These are phyloP conservation scores for Ochropleura leucogaster DNA, from an alignment of 2,888 invertebrate species.

Conservation along the genomic window DNA sequence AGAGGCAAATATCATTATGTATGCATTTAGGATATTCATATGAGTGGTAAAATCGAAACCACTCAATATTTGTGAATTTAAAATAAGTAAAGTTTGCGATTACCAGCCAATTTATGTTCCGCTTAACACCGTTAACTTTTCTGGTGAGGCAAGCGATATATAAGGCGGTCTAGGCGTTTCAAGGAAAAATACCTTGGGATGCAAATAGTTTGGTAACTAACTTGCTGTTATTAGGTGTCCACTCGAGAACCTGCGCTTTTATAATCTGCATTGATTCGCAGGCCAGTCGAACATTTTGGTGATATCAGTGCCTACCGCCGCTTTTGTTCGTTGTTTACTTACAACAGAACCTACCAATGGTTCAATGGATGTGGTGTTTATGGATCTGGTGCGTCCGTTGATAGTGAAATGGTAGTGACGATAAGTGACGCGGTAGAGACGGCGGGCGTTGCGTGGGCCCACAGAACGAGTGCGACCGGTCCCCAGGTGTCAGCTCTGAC, in stretches of 20 bases:
- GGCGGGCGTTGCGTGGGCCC: constrained; percentile 85
- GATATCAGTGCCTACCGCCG: constrained; percentile 59
- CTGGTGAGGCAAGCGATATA: constrained; percentile 73
- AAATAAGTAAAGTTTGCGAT: constrained; percentile 47
- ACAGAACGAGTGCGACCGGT: constrained; percentile 88
- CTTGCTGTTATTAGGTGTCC: constrained; percentile 80
- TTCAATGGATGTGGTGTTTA: constrained; percentile 53
- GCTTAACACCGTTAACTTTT: constrained; percentile 71
- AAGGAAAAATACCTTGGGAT: constrained; percentile 84
- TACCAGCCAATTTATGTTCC: constrained; percentile 64
- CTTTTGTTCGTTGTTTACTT: not conserved
- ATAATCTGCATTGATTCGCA: constrained; percentile 66
- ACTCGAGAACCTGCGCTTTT: constrained; percentile 77
- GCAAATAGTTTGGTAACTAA: constrained; percentile 84
- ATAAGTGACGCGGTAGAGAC: constrained; percentile 72
- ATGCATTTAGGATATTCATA: not conserved
- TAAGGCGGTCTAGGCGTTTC: constrained; percentile 74
- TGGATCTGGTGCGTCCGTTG: not conserved
- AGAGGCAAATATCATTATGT: not conserved
- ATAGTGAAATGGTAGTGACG: constrained; percentile 49
- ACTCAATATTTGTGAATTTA: constrained; percentile 13
- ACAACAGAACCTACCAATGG: not conserved
- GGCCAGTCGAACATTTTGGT: constrained; percentile 11
- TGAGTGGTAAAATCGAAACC: not conserved
- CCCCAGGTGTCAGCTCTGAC: constrained; percentile 83